Evolutionary conservation across 2,113 vertebrate species (phyloP).

Genomic region (Cyanocitta stelleri): DNA sequence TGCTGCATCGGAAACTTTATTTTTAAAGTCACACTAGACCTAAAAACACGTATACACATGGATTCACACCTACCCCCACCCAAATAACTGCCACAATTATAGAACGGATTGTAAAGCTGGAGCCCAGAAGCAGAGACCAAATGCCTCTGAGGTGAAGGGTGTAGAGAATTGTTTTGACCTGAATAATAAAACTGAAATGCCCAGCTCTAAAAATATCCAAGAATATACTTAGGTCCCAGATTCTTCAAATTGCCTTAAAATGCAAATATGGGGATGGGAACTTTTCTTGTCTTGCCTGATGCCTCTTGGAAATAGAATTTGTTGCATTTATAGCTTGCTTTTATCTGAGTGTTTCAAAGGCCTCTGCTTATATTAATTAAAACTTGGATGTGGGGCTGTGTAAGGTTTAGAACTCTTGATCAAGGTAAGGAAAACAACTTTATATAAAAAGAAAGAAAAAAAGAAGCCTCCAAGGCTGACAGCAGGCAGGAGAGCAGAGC

Average conservation of each 20-base stretch:
- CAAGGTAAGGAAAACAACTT: not conserved
- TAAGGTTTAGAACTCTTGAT: not conserved
- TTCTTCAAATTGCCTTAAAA: not conserved
- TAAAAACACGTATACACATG: rapidly evolving
- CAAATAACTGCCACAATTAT: not conserved
- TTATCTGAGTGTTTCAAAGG: not conserved
- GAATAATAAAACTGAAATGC: not conserved
- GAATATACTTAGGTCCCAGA: not conserved
- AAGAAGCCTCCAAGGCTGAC: not conserved
- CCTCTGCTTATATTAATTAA: not conserved
- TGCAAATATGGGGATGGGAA: not conserved
- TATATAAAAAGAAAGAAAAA: too few species aligned
- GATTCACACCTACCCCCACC: not conserved
- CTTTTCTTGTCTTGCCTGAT: not conserved
- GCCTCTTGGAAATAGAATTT: not conserved
- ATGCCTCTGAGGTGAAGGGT: not conserved
- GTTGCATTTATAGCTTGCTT: not conserved
- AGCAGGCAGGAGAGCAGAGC: not conserved
- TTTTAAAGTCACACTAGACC: not conserved
- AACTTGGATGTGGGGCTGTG: rapidly evolving
- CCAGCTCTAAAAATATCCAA: not conserved
- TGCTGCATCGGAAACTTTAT: not conserved
- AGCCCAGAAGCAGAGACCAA: not conserved
- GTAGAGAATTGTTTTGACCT: not conserved
- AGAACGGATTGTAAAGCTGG: not conserved